phyloP scores from a whole-genome alignment of 2,797 vertebrate genomes.

The Spheniscus humboldti region DNA sequence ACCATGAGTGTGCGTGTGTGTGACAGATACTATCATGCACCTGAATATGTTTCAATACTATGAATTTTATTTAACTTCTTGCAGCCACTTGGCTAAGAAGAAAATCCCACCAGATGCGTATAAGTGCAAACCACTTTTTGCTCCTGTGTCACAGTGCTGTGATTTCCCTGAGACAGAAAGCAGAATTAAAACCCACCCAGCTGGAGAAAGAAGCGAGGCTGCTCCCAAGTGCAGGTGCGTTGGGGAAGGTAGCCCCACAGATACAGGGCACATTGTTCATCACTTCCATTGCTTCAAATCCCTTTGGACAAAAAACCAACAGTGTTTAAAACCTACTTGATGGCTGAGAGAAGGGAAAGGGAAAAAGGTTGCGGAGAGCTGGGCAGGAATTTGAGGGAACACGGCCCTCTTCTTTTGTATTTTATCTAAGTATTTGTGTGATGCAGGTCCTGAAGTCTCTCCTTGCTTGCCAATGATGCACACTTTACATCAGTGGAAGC shows the following conservation, averaged over 20 bases:
- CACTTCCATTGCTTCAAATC: neutral
- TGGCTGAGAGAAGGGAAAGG: neutral
- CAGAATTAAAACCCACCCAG: constrained; percentile 15
- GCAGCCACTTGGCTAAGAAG: neutral
- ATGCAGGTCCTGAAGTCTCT: neutral
- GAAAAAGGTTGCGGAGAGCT: neutral
- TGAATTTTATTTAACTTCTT: neutral
- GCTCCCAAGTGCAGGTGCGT: rapidly evolving
- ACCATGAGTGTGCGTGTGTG: neutral
- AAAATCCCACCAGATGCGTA: neutral
- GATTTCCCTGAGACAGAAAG: neutral
- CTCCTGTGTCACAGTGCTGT: neutral
- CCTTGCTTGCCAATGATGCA: neutral
- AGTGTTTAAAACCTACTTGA: neutral
- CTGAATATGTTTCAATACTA: neutral
- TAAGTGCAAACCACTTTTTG: neutral
- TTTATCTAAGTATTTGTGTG: neutral
- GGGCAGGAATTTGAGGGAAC: neutral
- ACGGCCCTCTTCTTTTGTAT: neutral
- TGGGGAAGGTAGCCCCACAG: neutral
- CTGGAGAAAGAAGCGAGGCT: neutral
- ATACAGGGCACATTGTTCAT: neutral
- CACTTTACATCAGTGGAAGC: neutral
- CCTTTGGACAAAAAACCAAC: neutral
- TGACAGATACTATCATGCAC: neutral